These are phyloP conservation scores for Dromiciops gliroides DNA, from an alignment of 2,113 vertebrate genomes.

Conservation along the genomic window DNA sequence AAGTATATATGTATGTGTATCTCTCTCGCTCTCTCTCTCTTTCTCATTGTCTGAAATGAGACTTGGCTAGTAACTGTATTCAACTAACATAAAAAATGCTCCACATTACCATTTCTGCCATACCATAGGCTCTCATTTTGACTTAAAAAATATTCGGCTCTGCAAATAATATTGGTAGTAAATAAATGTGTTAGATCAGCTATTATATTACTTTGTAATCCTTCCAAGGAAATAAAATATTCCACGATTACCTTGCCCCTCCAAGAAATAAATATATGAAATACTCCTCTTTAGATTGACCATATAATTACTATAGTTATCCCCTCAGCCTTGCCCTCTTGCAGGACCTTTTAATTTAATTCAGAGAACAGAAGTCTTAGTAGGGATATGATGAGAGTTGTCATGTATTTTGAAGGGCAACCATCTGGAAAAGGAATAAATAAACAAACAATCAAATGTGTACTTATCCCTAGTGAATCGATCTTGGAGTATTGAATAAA, in stretches of 20 bases:
- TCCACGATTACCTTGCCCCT: neutral
- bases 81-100: neutral
- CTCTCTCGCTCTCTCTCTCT: neutral
- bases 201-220: neutral
- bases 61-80: neutral
- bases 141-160: neutral
- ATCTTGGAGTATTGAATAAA: neutral
- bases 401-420: neutral
- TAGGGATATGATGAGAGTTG: neutral
- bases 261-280: neutral
- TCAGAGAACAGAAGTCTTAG: neutral
- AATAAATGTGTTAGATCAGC: too few species aligned
- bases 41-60: neutral
- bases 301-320: neutral
- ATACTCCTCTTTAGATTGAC: neutral
- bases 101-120: neutral
- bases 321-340: neutral
- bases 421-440: neutral
- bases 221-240: neutral
- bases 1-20: neutral
- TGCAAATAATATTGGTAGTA: neutral
- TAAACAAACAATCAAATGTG: too few species aligned
- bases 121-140: neutral
- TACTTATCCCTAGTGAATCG: neutral
- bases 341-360: neutral